These are phyloP conservation scores for Drosophila rufa DNA, from an alignment of 1,140 invertebrate genomes.

Conservation along the genomic window DNA sequence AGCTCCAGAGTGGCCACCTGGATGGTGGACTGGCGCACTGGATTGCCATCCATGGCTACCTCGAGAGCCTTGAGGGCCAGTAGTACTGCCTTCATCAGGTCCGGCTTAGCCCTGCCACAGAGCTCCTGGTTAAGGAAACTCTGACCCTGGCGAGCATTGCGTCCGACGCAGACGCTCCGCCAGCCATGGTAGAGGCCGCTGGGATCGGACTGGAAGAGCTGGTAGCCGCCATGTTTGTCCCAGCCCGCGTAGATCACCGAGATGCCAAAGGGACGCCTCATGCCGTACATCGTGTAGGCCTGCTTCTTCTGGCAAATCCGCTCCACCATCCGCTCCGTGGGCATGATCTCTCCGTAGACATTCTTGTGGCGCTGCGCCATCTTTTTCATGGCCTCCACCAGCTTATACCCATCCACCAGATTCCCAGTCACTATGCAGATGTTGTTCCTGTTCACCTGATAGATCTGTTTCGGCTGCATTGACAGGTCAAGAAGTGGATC, in stretches of 20 bases:
- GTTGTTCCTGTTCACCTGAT: constrained; percentile 93
- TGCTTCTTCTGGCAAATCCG: constrained; percentile 99
- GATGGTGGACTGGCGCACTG: constrained; percentile 97
- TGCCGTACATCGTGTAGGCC: constrained; percentile 99
- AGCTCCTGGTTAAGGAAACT: constrained; percentile 99
- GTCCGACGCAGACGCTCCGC: constrained; percentile 99
- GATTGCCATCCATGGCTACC: constrained; percentile 98
- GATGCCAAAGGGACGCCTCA: constrained; percentile 98
- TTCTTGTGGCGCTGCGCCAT: constrained; percentile 97
- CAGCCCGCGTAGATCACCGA: constrained; percentile 99
- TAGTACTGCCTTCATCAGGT: constrained; percentile 90
- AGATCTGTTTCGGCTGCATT: background rate
- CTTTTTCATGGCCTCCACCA: constrained; percentile 96
- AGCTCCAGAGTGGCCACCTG: constrained; percentile 95
- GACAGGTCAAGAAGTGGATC: constrained; percentile 94
- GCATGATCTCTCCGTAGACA: constrained; percentile 98
- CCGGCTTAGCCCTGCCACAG: constrained; percentile 92
- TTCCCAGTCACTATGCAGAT: constrained; percentile 99
- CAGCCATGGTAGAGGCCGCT: constrained; percentile 99
- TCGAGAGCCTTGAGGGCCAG: constrained; percentile 98
- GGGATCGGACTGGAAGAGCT: constrained; percentile 99
- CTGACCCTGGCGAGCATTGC: constrained; percentile 95
- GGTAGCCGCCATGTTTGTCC: constrained; percentile 99
- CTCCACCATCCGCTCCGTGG: constrained; percentile 98
- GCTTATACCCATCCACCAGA: constrained; percentile 99